Percentiles rank a stretch among this genome's conserved stretches.
Evolutionary conservation across 2,888 invertebrate species (phyloP).

Genomic region (Neoscelio sp.): DNA sequence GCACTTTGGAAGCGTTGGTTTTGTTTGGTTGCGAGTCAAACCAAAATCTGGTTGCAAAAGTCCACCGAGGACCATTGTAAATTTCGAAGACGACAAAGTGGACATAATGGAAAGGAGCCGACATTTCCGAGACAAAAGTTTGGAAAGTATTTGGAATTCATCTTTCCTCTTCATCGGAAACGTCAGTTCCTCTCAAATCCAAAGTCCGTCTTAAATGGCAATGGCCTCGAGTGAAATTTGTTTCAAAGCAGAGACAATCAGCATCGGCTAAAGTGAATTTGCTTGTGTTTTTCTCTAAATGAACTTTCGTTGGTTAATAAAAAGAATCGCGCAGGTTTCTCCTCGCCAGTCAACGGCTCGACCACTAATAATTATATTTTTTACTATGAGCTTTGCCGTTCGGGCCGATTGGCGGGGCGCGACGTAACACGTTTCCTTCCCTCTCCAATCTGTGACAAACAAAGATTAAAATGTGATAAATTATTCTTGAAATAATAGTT

Average conservation of each 20-base stretch:
- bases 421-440: slow-evolving; percentile 79
- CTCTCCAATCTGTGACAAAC: slow-evolving; percentile 80
- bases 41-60: background rate
- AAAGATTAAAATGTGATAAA: slow-evolving; percentile 81
- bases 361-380: slow-evolving; percentile 83
- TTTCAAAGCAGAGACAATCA: slow-evolving; percentile 51
- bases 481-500: slow-evolving; percentile 81
- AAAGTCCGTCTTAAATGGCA: no score
- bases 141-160: no score
- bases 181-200: no score
- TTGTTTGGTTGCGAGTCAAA: slow-evolving; percentile 27
- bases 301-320: slow-evolving; percentile 37
- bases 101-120: no score
- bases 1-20: slow-evolving; percentile 50
- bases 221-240: slow-evolving; percentile 14
- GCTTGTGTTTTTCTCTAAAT: slow-evolving; percentile 30
- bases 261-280: background rate
- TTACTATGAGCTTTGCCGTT: slow-evolving; percentile 82
- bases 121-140: no score
- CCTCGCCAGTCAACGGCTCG: slow-evolving; percentile 78
- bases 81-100: background rate
- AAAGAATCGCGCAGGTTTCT: slow-evolving; percentile 54
- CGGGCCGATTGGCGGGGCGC: slow-evolving; percentile 79
- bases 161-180: no score
- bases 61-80: no score